Conservation (phyloP, 2,113 vertebrate genomes). For the Agelaius phoeniceus region DNA sequence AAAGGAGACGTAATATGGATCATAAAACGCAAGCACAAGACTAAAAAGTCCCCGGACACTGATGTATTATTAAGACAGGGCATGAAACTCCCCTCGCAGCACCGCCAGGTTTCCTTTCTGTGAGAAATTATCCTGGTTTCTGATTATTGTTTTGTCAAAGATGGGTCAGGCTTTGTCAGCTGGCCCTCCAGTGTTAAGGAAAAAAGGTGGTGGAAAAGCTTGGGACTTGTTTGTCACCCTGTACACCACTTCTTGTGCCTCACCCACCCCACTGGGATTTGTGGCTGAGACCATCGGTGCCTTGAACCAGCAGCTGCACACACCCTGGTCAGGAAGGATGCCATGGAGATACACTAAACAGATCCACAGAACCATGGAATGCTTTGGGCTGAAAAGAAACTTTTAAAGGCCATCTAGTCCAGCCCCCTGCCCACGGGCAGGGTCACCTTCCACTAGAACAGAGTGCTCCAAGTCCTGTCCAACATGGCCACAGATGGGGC, state of each 20-base stretch:
- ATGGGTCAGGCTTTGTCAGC: neutral
- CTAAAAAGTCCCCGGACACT: neutral
- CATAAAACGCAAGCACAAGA: slow-evolving; percentile 27
- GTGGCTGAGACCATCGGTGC: neutral
- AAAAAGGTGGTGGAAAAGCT: neutral
- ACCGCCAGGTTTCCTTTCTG: neutral
- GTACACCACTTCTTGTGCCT: neutral
- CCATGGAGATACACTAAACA: neutral
- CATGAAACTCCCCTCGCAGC: neutral
- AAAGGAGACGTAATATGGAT: slow-evolving; percentile 4
- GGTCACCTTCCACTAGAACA: neutral
- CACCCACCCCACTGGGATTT: neutral
- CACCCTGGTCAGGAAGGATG: neutral
- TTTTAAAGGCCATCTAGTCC: no score
- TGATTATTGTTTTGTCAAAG: neutral
- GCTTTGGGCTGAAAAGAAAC: neutral
- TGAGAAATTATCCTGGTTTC: neutral
- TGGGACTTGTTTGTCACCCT: neutral
- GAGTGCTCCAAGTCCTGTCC: neutral
- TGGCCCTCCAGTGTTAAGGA: neutral
- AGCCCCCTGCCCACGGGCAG: neutral
- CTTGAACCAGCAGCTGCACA: neutral
- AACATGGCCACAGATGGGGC: neutral
- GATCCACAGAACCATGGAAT: neutral
- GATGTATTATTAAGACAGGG: neutral